Evolutionary conservation across 2,888 invertebrate species (phyloP), one percentile per base, ranked within the genome.

Genomic region (Gari tellinella): DNA sequence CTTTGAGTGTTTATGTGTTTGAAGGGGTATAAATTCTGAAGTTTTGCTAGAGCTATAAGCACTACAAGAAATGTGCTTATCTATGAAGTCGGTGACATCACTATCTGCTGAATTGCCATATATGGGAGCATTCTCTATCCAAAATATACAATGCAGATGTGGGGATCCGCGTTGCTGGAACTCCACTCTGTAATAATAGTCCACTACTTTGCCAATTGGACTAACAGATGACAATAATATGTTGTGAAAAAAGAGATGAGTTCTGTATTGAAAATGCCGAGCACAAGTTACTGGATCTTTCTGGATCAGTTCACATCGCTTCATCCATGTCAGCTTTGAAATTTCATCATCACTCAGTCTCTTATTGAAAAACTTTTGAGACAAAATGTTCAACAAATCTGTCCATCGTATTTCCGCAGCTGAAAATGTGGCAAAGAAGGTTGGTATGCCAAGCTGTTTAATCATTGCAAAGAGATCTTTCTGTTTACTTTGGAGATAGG

Each of bases 401-500:
- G 37, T 51, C 65, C 69, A 75, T 40, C 57, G 60, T 3, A 69
- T 75, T 52, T 70, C 69, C 56, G 75, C 75, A 14, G 75, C 69
- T 19, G 75, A 69, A 41, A 69, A 56, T 19, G 69, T 70, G 37
- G 49, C 38, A 56, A 69, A 64, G n/a, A 69, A 74, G 38, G 69
- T 75, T 43, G 65, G 75, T 12, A 75, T 14, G 14, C 74, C 74
- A 14, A 75, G 46, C 45, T 74, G 69, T 17, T 51, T 56, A 3
- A 74, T 65, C 51, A 69, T 61, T 26, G 74, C 65, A 69, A 74
- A 74, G 19, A 69, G 23, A 17, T 74, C 65, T 31, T 65, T 65
- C 46, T 75, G 66, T 25, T 70, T 66, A n/a, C 38, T 53, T 48
- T 75, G 62, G 37, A 46, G 70, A 41, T 66, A 70, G 48, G 66